Evolutionary conservation across 2,113 vertebrate species (phyloP), one percentile per base, ranked within the genome.

Genomic region (Rutilus rutilus): DNA sequence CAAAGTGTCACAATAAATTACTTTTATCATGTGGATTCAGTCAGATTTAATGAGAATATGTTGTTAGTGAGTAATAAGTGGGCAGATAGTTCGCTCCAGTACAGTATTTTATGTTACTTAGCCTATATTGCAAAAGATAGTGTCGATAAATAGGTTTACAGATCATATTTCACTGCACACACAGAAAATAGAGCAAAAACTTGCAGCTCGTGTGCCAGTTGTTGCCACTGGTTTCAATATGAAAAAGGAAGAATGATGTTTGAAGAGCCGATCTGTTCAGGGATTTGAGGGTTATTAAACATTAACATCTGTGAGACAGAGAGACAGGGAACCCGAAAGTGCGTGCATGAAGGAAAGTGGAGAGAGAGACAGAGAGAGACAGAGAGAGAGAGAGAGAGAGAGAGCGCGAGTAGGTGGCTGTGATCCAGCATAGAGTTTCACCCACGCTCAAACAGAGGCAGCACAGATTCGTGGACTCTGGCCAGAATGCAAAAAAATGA

Each of bases 401-500:
- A 9, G 23, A 54, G 77, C 60, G 52, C 19, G 42, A 50, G 86
- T 19, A 54, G 75, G 84, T 90, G 87, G 54, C 87, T 71, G 78
- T 86, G 89, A 86, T 89, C 88, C 87, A 88, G 69, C 84, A 83
- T 36, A 89, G 85, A 85, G 73, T 76, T 90, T 92, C 89, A 42
- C 92, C 92, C 89, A 92, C 92, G 82, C 91, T 89, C 30, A 57
- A 75, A 83, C 62, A 76, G 86, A 83, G 75, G 27, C 77, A 23
- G 21, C 78, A 89, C 88, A 88, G 86, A 93, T 93, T 92, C 90
- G 92, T 85, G 47, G 83, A 74, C 39, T 2, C 1, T 2, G 65
- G 86, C 79, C 89, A 92, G 88, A 89, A 91, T 89, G 91, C 78
- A 91, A 88, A 89, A 87, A 57, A 90, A 91, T 62, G 73, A 65